Base-by-base conservation (phyloP, 2,113 vertebrate species). In the Oceanites oceanicus region DNA sequence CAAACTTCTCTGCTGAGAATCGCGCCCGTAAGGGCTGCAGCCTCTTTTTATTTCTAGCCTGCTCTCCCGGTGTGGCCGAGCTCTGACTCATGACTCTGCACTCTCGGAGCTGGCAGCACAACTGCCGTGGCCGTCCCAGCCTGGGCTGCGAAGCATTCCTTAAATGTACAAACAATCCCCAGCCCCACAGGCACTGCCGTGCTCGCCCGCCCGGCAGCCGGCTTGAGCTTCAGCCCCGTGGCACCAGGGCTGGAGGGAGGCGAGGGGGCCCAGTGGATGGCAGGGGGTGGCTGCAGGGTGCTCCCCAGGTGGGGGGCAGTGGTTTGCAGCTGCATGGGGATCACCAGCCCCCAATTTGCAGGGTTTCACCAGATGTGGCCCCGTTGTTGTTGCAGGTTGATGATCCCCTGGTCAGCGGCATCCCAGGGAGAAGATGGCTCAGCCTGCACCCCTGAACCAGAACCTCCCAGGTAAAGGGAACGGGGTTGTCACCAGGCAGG, bases 381-480 rank as follows among this genome's bases (percentile, higher is more conserved):
- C 79, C 1, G 0, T 63, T 91, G 56, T 75, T 42, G 44, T 89
- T 94, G n/a, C 94, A 97, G 97, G 91, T 94, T 81, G 71, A 68
- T 85, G 58, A 30, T 94, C 20, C 30, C 36, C 50, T 49, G 55
- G 34, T 70, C 26, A 19, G 71, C 55, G 19, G 62, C 58, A 9
- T 66, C 50, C 38, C 0, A 0, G 44, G 65, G 67, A 92, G 95
- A 98, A 98, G 86, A 99, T 99, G 99, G 98, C 99, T 92, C 98
- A 99, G 93, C 98, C 99, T 1, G 97, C 98, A 30, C 98, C 99
- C 93, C 97, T 99, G 85, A 99, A 98, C 95, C 97, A 98, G 76
- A 99, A 99, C 86, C 97, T 99, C 85, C 98, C 99, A 97, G 99
- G 99, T 99, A 97, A 98, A 87, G 52, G 71, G 47, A 36, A 12